Percentiles rank a stretch among this genome's conserved stretches.
Evolutionary conservation across 2,888 invertebrate species (phyloP).

Genomic region (Patella caerulea): DNA sequence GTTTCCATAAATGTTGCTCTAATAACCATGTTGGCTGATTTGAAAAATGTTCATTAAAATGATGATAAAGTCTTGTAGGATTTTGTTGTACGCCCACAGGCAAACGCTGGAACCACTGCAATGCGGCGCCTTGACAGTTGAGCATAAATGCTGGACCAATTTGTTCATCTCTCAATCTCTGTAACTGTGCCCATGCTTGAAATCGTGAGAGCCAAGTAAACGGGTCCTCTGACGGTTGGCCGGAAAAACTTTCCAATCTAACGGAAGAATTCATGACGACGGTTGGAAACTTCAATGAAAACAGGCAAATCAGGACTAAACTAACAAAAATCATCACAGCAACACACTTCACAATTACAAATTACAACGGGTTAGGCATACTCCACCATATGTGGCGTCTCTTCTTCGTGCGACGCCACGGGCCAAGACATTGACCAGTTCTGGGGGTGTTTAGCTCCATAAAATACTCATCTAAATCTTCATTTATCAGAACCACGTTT

Average conservation of each 20-base stretch:
- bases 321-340: too few relatives aligned
- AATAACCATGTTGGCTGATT: neutral
- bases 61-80: neutral
- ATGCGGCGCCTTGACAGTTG: neutral
- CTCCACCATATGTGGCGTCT: too few relatives aligned
- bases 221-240: neutral
- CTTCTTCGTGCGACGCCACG: too few relatives aligned
- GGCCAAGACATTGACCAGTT: too few relatives aligned
- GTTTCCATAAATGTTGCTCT: neutral
- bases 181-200: slow-evolving; percentile 12
- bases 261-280: too few relatives aligned
- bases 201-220: slow-evolving; percentile 4
- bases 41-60: neutral
- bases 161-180: neutral
- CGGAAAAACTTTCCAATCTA: neutral
- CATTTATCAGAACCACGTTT: too few relatives aligned
- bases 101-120: slow-evolving; percentile 3
- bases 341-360: too few relatives aligned
- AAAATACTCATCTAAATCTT: too few relatives aligned
- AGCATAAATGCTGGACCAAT: neutral
- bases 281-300: too few relatives aligned
- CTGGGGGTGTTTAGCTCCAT: too few relatives aligned
- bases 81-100: neutral
- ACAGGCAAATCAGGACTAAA: too few relatives aligned
- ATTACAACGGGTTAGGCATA: too few relatives aligned